phyloP scores from a whole-genome alignment of 2,797 vertebrate species.

The Esox lucius region DNA sequence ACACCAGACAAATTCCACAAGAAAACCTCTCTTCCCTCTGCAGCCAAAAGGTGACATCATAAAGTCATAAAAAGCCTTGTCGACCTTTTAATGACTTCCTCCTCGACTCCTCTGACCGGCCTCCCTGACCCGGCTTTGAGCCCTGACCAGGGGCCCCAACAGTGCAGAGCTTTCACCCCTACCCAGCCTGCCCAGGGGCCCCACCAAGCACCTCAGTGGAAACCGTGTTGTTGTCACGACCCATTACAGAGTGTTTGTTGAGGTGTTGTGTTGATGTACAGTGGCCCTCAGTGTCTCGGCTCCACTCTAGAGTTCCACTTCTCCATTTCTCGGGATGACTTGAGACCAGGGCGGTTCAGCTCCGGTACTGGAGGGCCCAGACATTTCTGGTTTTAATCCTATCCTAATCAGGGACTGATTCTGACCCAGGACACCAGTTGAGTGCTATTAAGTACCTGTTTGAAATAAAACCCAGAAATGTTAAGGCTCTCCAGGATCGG shows the following conservation, averaged over 20 bases:
- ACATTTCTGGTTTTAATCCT: too few species aligned
- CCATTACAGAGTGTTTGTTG: slow-evolving; percentile 16
- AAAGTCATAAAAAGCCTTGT: slow-evolving; percentile 27
- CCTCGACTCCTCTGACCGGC: slow-evolving; percentile 20
- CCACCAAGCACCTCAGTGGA: slow-evolving; percentile 11
- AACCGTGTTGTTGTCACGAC: slow-evolving; percentile 11
- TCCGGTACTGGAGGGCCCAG: too few species aligned
- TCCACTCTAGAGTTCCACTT: not conserved
- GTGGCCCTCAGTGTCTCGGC: not conserved
- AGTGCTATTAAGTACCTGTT: too few species aligned
- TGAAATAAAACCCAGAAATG: too few species aligned
- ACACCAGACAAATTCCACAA: slow-evolving; percentile 28
- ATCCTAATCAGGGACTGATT: too few species aligned
- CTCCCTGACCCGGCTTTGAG: slow-evolving; percentile 24
- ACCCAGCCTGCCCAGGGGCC: not conserved
- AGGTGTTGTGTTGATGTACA: slow-evolving; percentile 19
- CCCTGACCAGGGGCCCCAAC: slow-evolving; percentile 24
- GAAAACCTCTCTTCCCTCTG: slow-evolving; percentile 13
- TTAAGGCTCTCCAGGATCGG: too few species aligned
- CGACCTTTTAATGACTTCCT: slow-evolving; percentile 53
- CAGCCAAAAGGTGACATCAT: slow-evolving; percentile 37
- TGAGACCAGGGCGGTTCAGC: not conserved
- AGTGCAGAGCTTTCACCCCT: slow-evolving; percentile 27
- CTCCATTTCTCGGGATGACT: slow-evolving; percentile 26
- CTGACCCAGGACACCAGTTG: too few species aligned